Conservation (phyloP, 2,888 invertebrate genomes). For the Drosophila maculinotata region DNA sequence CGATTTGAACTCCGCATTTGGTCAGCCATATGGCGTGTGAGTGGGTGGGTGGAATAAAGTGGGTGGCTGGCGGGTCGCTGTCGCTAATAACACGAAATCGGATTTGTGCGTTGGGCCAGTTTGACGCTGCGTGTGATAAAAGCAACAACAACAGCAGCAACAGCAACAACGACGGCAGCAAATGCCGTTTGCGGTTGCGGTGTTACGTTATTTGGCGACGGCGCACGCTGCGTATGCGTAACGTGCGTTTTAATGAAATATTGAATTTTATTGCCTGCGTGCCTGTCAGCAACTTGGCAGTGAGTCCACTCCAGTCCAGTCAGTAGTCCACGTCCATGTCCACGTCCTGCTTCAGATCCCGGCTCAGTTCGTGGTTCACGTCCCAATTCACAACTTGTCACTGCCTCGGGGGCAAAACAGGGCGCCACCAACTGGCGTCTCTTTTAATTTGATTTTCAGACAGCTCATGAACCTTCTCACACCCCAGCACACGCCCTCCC, state of each 20-base stretch:
- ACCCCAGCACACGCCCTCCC: not conserved
- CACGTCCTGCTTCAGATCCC: slow-evolving; percentile 15
- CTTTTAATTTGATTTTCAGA: slow-evolving; percentile 77
- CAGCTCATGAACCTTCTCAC: slow-evolving; percentile 25
- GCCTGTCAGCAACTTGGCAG: slow-evolving; percentile 81
- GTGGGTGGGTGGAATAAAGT: not conserved
- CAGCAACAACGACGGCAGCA: slow-evolving; percentile 16
- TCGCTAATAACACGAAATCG: slow-evolving; percentile 76
- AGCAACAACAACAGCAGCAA: slow-evolving; percentile 45
- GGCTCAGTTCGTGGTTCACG: slow-evolving; percentile 3
- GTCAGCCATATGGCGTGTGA: slow-evolving; percentile 11
- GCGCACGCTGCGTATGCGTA: slow-evolving; percentile 79
- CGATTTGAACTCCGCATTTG: slow-evolving; percentile 24
- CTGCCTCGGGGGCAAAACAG: slow-evolving; percentile 68
- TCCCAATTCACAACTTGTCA: slow-evolving; percentile 75
- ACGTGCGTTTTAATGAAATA: slow-evolving; percentile 82
- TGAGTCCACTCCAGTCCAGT: slow-evolving; percentile 18
- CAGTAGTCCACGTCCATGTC: slow-evolving; percentile 1
- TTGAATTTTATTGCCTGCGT: slow-evolving; percentile 84
- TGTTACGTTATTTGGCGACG: slow-evolving; percentile 10
- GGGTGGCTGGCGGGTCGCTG: slow-evolving; percentile 2
- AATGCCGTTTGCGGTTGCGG: slow-evolving; percentile 63
- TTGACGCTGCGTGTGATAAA: slow-evolving; percentile 77
- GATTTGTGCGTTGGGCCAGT: slow-evolving; percentile 68
- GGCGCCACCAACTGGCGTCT: slow-evolving; percentile 59